Percentiles rank a stretch among this genome's conserved stretches.
phyloP scores from a whole-genome alignment of 2,888 invertebrate species.

The Himalopsyche anomala region DNA sequence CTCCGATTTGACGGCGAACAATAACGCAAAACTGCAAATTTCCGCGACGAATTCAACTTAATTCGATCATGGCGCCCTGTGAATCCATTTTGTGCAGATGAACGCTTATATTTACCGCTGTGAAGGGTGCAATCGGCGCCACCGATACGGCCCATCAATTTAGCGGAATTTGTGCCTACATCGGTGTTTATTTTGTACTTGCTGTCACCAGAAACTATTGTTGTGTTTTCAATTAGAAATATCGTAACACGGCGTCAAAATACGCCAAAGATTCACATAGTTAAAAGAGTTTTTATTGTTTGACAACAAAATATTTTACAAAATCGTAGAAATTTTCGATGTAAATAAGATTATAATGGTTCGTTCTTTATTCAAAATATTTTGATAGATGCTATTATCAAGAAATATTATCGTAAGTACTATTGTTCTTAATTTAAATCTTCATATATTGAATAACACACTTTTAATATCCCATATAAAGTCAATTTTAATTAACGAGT shows the following conservation, averaged over 20 bases:
- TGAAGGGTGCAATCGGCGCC: background rate
- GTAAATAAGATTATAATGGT: background rate
- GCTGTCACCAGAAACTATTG: background rate
- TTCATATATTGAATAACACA: no score
- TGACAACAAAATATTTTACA: no score
- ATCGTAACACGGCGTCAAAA: background rate
- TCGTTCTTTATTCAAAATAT: background rate
- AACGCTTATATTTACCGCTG: background rate
- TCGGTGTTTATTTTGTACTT: background rate
- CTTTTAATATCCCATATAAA: no score
- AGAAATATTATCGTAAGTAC: background rate
- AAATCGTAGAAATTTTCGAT: background rate
- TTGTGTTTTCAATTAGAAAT: background rate
- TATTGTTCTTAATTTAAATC: background rate
- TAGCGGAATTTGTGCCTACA: conserved; percentile 8
- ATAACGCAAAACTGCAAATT: background rate
- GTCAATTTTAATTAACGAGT: no score
- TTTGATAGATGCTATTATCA: background rate
- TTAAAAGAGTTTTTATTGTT: no score
- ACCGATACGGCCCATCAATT: conserved; percentile 21
- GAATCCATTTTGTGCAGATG: background rate
- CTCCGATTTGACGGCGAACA: background rate
- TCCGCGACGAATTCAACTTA: background rate
- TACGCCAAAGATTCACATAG: background rate
- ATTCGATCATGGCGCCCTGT: background rate